Conservation (phyloP, 1,140 invertebrate species). For the Psilanteris sp. region DNA sequence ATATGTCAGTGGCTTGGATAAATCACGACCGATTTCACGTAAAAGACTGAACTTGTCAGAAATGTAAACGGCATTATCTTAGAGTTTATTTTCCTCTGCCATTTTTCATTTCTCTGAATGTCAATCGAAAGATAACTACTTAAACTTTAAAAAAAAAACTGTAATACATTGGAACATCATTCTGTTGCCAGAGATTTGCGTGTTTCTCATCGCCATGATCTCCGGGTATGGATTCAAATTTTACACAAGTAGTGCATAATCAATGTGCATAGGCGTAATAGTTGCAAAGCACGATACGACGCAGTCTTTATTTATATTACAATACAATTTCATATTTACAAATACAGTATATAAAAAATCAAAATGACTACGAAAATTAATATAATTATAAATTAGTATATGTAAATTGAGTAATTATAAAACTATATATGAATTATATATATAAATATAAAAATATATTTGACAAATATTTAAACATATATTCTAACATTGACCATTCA, state of each 20-base stretch:
- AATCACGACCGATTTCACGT: too few relatives aligned
- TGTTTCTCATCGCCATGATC: conserved; percentile 29
- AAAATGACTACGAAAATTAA: too few relatives aligned
- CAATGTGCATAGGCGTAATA: conserved; percentile 30
- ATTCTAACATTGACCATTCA: too few relatives aligned
- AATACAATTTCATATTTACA: too few relatives aligned
- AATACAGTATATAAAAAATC: too few relatives aligned
- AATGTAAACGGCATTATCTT: background rate
- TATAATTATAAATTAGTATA: too few relatives aligned
- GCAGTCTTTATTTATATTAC: too few relatives aligned
- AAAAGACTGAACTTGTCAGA: conserved; percentile 28
- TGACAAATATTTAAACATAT: too few relatives aligned
- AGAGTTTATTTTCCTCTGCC: conserved; percentile 1
- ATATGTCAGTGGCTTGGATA: conserved; percentile 4
- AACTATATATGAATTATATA: too few relatives aligned
- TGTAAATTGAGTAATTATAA: too few relatives aligned
- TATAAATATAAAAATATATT: too few relatives aligned
- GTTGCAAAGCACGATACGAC: conserved; percentile 38
- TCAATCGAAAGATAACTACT: conserved; percentile 6
- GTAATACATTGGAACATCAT: background rate
- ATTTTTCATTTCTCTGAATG: conserved; percentile 8
- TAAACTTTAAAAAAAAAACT: conserved; percentile 10
- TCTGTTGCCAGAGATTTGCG: conserved; percentile 8
- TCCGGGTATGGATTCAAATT: conserved; percentile 8
- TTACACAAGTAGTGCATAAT: conserved; percentile 39